phyloP scores from a whole-genome alignment of 1,140 invertebrate genomes.

The Drosophila dunni region DNA sequence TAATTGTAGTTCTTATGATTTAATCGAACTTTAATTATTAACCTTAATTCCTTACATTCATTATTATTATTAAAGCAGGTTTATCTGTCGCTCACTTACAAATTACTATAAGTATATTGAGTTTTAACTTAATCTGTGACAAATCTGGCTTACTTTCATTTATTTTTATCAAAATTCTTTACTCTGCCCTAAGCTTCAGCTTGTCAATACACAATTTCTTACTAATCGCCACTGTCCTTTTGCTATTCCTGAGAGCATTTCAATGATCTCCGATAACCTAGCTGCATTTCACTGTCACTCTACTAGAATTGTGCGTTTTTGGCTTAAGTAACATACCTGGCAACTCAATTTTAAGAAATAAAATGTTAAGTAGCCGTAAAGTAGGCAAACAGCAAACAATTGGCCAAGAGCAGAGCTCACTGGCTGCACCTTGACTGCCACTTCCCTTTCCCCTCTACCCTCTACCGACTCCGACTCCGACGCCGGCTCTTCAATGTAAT shows the following conservation, averaged over 20 bases:
- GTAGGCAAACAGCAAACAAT: constrained; percentile 58
- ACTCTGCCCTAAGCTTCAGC: too few species aligned
- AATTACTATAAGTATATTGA: too few species aligned
- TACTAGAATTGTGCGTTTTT: constrained; percentile 57
- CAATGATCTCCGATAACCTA: constrained; percentile 44
- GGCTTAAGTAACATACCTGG: constrained; percentile 29
- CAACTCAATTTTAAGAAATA: constrained; percentile 23
- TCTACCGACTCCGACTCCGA: neutral
- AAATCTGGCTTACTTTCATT: too few species aligned
- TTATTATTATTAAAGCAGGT: too few species aligned
- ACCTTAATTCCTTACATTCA: too few species aligned
- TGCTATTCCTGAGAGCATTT: constrained; percentile 34
- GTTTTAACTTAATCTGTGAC: too few species aligned
- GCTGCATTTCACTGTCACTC: neutral
- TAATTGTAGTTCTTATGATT: too few species aligned
- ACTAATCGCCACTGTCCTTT: neutral
- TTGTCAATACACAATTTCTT: too few species aligned
- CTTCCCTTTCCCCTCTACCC: too few species aligned
- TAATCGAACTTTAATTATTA: too few species aligned
- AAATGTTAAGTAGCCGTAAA: constrained; percentile 69
- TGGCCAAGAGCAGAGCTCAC: constrained; percentile 32
- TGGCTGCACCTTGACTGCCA: neutral
- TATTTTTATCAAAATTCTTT: too few species aligned
- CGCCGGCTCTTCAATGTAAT: constrained; percentile 68
- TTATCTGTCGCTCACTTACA: too few species aligned